Percentiles rank a stretch among this genome's conserved stretches.
These are phyloP conservation scores for Protobothrops mucrosquamatus DNA, from an alignment of 2,113 vertebrate species.

Conservation along the genomic window DNA sequence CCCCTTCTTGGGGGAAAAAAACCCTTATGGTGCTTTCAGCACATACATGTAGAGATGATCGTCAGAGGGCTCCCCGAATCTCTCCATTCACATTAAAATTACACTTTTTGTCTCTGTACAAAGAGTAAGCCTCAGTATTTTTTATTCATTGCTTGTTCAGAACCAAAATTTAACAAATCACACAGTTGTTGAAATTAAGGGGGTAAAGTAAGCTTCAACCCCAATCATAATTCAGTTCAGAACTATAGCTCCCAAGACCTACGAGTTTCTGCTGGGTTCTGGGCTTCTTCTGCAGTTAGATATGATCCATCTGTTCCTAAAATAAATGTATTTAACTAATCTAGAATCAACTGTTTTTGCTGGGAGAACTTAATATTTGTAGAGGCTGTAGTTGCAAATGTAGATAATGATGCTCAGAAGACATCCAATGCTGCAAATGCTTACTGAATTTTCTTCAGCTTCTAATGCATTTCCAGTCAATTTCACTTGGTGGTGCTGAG, in stretches of 20 bases:
- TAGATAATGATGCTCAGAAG: background rate
- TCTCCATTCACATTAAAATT: background rate
- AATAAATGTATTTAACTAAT: background rate
- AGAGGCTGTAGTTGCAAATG: background rate
- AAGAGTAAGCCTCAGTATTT: background rate
- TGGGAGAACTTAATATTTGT: background rate
- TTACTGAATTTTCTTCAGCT: background rate
- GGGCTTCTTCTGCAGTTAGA: background rate
- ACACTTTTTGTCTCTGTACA: background rate
- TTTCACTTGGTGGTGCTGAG: conserved; percentile 42
- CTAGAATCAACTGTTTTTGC: background rate
- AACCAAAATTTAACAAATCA: background rate
- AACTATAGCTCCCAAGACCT: background rate
- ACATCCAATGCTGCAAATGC: background rate
- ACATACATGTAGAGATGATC: background rate
- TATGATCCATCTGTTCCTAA: background rate
- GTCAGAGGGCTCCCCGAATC: background rate
- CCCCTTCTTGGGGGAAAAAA: background rate
- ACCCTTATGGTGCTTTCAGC: background rate
- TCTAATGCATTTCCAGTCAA: background rate
- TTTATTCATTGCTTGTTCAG: background rate
- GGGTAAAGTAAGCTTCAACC: background rate
- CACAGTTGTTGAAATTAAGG: background rate
- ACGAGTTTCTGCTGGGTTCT: background rate
- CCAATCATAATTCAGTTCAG: background rate